Evolutionary conservation across 2,888 invertebrate genomes (phyloP).

Genomic region (Ariolimax columbianus): DNA sequence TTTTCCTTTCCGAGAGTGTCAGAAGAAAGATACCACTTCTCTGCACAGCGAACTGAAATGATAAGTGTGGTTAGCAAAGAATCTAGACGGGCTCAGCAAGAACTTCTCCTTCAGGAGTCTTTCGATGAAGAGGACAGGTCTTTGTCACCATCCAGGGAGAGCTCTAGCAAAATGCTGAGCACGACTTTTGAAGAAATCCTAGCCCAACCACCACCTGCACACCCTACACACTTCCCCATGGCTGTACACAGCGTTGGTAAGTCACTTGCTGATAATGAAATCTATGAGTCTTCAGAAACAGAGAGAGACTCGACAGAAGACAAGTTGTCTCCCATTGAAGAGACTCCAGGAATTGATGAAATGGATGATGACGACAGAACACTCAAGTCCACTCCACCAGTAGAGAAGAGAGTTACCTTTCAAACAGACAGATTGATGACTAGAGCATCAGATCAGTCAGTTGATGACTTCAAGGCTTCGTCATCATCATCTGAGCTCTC

Average conservation of each 20-base stretch:
- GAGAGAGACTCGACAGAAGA: conserved; percentile 74
- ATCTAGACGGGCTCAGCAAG: conserved; percentile 71
- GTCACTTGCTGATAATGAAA: conserved; percentile 67
- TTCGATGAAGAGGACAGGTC: conserved; percentile 72
- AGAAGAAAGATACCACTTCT: background rate
- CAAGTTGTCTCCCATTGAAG: conserved; percentile 72
- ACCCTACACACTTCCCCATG: conserved; percentile 62
- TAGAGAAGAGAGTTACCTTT: conserved; percentile 71
- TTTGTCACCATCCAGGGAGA: conserved; percentile 73
- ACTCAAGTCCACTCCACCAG: conserved; percentile 43
- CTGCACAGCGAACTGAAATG: background rate
- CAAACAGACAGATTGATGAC: conserved; percentile 62
- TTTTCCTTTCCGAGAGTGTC: conserved; percentile 38
- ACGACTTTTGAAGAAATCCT: conserved; percentile 64
- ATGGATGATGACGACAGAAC: conserved; percentile 65
- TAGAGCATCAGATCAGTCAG: conserved; percentile 64
- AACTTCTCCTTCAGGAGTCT: conserved; percentile 69
- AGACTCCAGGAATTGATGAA: conserved; percentile 63
- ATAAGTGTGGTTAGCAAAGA: conserved; percentile 69
- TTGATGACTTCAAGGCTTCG: conserved; percentile 75
- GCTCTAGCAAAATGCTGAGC: conserved; percentile 65
- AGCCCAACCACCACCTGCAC: conserved; percentile 26
- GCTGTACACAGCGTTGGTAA: conserved; percentile 67
- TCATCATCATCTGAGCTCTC: conserved; percentile 90
- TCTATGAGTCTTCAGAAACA: conserved; percentile 72